Base-by-base conservation (phyloP, 2,888 invertebrate genomes). In the Torymus aiolomorphi region DNA sequence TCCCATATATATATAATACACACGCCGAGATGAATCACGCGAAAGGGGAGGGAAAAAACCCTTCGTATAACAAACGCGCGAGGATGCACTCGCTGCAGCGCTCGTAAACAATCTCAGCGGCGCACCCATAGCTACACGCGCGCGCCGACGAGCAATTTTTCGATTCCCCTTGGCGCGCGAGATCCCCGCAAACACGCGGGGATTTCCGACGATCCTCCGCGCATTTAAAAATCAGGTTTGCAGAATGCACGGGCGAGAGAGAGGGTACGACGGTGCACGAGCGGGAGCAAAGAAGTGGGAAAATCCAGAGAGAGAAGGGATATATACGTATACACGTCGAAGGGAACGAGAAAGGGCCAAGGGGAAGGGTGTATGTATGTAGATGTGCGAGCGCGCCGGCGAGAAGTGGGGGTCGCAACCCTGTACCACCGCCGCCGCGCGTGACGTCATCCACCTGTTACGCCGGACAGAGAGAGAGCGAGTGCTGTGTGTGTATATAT, bases 361-460 rank as follows among this genome's bases (percentile, higher is more conserved):
- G 18, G 54, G 24, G 62, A 52, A 63, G n/a, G 56, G 57, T 24
- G 31, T 31, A 3, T 31, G 31, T 31, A 31, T 31, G 24, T 24
- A 24, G 2, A 24, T 24, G 65, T 49, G 76, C 66, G 59, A 83
- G 81, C 73, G 83, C 82, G 31, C 5, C 31, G 31, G 3, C 31
- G 31, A 31, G 31, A 31, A 31, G 31, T 31, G 31, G 31, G 31
- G 31, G 31, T 31, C 31, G 31, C 31, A 31, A 31, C 31, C 31
- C 31, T 31, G 31, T 31, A 31, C 31, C 31, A 31, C 80, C 81
- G 83, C 83, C 84, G 84, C 82, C 74, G 66, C 18, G 52, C 52
- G 69, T 87, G 86, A 87, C 87, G 87, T 86, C 86, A 89, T 86
- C 88, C 89, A 89, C 89, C 89, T 89, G 89, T 89, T 89, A 89